phyloP scores from a whole-genome alignment of 1,140 invertebrate species.

The Aphaenogaster ashmeadi region DNA sequence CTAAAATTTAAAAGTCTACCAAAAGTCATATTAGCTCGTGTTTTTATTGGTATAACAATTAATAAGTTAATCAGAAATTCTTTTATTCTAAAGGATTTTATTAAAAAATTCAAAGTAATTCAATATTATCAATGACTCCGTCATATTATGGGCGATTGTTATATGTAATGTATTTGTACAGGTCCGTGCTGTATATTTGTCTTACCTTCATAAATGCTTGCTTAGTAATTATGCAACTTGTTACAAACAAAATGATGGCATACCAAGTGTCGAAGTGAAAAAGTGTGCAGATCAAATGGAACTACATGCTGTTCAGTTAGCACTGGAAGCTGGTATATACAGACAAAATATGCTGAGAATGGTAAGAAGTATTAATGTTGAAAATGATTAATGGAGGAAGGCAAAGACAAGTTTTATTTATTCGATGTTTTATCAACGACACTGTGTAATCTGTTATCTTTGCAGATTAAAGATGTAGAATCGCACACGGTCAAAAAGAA shows the following conservation, averaged over 20 bases:
- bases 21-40: not conserved
- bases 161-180: conserved; percentile 52
- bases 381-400: conserved; percentile 69
- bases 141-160: conserved; percentile 3
- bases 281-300: conserved; percentile 79
- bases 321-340: conserved; percentile 77
- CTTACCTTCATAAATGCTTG: conserved; percentile 80
- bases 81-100: not conserved
- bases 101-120: not conserved
- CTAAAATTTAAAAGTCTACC: not conserved
- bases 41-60: not conserved
- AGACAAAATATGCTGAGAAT: conserved; percentile 80
- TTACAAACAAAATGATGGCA: conserved; percentile 67
- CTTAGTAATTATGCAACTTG: conserved; percentile 78
- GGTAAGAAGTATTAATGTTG: conserved; percentile 71
- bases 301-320: conserved; percentile 75
- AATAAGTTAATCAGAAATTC: not conserved
- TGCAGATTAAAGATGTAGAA: conserved; percentile 79
- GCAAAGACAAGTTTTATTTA: conserved; percentile 45
- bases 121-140: not conserved
- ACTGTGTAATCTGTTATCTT: conserved; percentile 13
- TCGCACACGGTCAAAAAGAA: conserved; percentile 74
- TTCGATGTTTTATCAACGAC: not conserved
- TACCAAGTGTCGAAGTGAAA: conserved; percentile 70
- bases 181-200: conserved; percentile 80